Base-by-base conservation (phyloP, 2,113 vertebrate genomes). In the Morone saxatilis region DNA sequence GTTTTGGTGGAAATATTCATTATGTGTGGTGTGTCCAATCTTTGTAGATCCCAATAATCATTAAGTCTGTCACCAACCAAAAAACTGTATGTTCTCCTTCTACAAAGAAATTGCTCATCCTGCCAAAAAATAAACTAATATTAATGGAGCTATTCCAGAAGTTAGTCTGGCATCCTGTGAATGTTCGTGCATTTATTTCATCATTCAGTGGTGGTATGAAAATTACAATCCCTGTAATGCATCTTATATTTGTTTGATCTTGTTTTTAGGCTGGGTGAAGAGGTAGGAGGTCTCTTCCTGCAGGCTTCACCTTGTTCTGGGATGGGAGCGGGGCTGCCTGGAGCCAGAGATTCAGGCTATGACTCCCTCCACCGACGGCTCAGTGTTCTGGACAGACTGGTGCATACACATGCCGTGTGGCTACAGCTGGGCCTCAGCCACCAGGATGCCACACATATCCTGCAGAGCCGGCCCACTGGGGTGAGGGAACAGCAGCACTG, bases 321-420 rank as follows among this genome's bases (percentile, higher is more conserved):
- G 2, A 95, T 95, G 54, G 79, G 85, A 22, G 92, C 90, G 2
- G 80, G 92, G 0, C 94, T 93, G 74, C 84, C 87, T 13, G 95
- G 95, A 11, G 94, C 93, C 0, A 94, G 97, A 68, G 97, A 99
- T 86, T 98, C 98, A 1, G 98, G 98, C 76, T 99, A 99, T 17
- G 97, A 98, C 87, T 98, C 97, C 45, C 93, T 97, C 12, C 96
- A 94, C 62, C 96, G 95, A 78, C 96, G 95, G 76, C 96, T 98
- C 63, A 98, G 97, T 73, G 93, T 99, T 73, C 77, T 99, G 89
- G 98, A 99, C 91, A 92, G 97, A 62, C 95, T 99, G 36, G 95
- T 96, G 4, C 96, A 97, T 48, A 98, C 98, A 0, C 97, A 99
- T 71, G 88, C 96, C 0, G 95, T 98, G 43, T 99, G 98, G 98